phyloP scores from a whole-genome alignment of 2,888 invertebrate genomes.

The Acanthosepion esculentum region DNA sequence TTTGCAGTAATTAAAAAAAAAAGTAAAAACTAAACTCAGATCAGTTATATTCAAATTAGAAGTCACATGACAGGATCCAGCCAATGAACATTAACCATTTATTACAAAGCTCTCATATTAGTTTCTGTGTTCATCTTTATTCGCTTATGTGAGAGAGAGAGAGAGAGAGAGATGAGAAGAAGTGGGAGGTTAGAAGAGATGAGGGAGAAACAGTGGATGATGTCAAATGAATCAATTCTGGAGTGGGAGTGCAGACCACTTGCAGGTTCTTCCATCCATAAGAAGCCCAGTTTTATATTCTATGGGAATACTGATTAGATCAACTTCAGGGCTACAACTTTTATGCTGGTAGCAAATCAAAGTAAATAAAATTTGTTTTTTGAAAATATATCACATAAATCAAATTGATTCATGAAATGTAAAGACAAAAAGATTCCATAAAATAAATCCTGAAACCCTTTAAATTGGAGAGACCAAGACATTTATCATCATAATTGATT shows the following conservation, averaged over 20 bases:
- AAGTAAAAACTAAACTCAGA: too few species aligned
- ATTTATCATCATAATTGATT: constrained; percentile 12
- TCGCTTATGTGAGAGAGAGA: too few species aligned
- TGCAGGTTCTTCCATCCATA: neutral
- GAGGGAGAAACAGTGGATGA: neutral
- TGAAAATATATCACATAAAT: constrained; percentile 33
- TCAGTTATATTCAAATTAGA: too few species aligned
- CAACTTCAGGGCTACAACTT: neutral
- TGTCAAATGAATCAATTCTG: neutral
- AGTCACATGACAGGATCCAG: too few species aligned
- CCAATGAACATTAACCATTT: too few species aligned
- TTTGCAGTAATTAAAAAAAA: too few species aligned
- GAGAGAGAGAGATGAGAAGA: neutral
- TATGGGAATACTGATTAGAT: constrained; percentile 20
- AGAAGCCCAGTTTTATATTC: neutral
- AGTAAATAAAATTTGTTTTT: constrained; percentile 10
- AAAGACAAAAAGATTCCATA: neutral
- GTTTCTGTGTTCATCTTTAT: too few species aligned
- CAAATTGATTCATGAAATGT: neutral
- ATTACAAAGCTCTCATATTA: too few species aligned
- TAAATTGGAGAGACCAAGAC: neutral
- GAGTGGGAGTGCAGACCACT: neutral
- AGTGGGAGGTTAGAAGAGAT: neutral
- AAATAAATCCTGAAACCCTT: constrained; percentile 3
- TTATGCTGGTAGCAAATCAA: neutral